phyloP scores from a whole-genome alignment of 1,140 invertebrate genomes.

The Monochamus saltuarius region DNA sequence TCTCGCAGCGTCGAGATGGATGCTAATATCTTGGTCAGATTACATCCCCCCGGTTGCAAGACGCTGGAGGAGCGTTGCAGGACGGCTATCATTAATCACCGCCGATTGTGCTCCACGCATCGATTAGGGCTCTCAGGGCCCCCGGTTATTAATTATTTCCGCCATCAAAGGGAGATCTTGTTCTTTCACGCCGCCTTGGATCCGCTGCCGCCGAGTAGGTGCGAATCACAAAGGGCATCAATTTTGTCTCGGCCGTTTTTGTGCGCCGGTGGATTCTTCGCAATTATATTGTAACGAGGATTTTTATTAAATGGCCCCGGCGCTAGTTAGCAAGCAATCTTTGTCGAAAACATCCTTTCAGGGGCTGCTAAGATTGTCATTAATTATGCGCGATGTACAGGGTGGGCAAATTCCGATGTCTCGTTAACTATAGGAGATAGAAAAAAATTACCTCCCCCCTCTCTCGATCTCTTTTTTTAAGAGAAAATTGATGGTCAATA shows the following conservation, averaged over 20 bases:
- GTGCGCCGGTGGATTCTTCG: neutral
- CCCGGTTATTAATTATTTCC: constrained; percentile 16
- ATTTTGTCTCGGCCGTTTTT: constrained; percentile 12
- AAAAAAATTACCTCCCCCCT: too few relatives aligned
- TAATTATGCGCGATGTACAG: too few relatives aligned
- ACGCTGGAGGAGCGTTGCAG: neutral
- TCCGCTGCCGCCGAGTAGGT: constrained; percentile 9
- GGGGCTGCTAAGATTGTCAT: too few relatives aligned
- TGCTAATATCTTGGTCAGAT: neutral
- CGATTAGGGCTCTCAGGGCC: constrained; percentile 14
- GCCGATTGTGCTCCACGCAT: constrained; percentile 10
- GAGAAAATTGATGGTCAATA: too few relatives aligned
- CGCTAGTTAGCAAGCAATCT: too few relatives aligned
- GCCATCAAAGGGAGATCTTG: constrained; percentile 12
- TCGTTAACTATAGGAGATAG: too few relatives aligned
- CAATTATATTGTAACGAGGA: neutral
- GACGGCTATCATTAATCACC: constrained; percentile 13
- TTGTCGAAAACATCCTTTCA: too few relatives aligned
- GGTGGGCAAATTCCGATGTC: too few relatives aligned
- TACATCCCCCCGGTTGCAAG: neutral
- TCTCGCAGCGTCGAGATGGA: too few relatives aligned
- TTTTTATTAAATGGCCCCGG: constrained; percentile 3
- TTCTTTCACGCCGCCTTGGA: constrained; percentile 11
- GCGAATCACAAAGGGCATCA: constrained; percentile 15
- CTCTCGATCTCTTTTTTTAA: too few relatives aligned